Conservation (phyloP, 2,113 vertebrate species). For the Microcebus murinus region DNA sequence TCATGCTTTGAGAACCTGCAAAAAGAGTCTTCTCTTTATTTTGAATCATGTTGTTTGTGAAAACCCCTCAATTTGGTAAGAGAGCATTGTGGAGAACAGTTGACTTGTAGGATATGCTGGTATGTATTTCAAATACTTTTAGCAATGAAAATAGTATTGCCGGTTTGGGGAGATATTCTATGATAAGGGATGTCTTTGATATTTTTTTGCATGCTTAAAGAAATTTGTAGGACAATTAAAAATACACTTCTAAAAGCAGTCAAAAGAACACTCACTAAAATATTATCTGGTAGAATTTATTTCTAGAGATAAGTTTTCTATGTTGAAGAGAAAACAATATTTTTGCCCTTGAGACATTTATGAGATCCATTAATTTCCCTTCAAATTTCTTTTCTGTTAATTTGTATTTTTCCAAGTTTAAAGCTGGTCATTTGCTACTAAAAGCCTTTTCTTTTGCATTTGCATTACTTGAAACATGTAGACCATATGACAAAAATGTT, state of each 20-base stretch:
- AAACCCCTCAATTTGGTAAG: background rate
- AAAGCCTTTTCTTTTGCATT: background rate
- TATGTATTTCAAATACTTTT: background rate
- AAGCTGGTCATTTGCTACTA: background rate
- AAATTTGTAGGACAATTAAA: constrained; percentile 46
- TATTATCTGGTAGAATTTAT: constrained; percentile 4
- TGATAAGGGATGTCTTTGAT: background rate
- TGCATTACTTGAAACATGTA: constrained; percentile 26
- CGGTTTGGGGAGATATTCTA: background rate
- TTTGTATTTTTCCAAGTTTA: constrained; percentile 26
- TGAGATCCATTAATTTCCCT: constrained; percentile 13
- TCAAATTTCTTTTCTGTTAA: constrained; percentile 40
- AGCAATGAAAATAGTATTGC: background rate
- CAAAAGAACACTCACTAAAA: constrained; percentile 21
- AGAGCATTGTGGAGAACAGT: background rate
- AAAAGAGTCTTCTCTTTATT: background rate
- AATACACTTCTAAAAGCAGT: constrained; percentile 28
- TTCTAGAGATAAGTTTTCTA: background rate
- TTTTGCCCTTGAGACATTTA: constrained; percentile 50
- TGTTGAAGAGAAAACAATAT: background rate
- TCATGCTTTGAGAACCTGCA: background rate
- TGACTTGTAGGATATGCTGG: background rate
- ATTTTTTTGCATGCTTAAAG: constrained; percentile 31
- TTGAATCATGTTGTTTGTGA: background rate
- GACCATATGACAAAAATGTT: background rate